Conservation (phyloP, 2,113 vertebrate genomes). For the Podiceps cristatus region DNA sequence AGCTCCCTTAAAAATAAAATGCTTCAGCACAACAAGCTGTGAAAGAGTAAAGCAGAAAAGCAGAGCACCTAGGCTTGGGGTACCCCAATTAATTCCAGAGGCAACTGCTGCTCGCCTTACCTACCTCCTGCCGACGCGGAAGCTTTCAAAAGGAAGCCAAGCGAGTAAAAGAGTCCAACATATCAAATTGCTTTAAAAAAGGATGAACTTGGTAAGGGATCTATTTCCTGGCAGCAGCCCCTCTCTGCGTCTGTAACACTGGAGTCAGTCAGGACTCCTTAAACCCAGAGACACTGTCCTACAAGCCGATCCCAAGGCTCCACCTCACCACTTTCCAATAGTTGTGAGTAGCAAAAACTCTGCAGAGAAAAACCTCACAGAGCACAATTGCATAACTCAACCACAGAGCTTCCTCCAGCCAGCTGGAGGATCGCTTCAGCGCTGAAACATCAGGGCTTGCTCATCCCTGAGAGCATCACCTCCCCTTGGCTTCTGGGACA, state of each 20-base stretch:
- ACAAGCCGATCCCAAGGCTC: neutral
- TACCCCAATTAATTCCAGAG: neutral
- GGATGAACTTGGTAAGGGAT: neutral
- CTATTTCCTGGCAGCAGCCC: neutral
- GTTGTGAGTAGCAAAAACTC: neutral
- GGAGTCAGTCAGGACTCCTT: neutral
- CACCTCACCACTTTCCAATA: slow-evolving; percentile 25
- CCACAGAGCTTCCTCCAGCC: slow-evolving; percentile 45
- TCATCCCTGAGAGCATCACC: neutral
- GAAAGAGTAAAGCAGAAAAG: neutral
- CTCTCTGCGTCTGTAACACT: neutral
- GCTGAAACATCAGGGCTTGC: neutral
- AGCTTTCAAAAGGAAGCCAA: slow-evolving; percentile 4
- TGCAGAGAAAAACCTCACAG: slow-evolving; percentile 11
- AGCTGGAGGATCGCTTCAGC: neutral
- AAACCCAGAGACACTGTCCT: neutral
- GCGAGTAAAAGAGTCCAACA: neutral
- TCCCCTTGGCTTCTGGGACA: neutral
- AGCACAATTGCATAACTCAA: slow-evolving; percentile 47
- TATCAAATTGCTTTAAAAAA: slow-evolving; percentile 54
- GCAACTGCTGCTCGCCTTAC: neutral
- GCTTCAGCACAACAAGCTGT: neutral
- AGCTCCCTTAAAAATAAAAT: slow-evolving; percentile 10
- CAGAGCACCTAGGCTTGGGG: neutral
- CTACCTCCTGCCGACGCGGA: neutral